A percentile compares a stretch with the other conserved stretches of the same genome.
Conservation (phyloP, 1,140 invertebrate species). For the Cylas formicarius region DNA sequence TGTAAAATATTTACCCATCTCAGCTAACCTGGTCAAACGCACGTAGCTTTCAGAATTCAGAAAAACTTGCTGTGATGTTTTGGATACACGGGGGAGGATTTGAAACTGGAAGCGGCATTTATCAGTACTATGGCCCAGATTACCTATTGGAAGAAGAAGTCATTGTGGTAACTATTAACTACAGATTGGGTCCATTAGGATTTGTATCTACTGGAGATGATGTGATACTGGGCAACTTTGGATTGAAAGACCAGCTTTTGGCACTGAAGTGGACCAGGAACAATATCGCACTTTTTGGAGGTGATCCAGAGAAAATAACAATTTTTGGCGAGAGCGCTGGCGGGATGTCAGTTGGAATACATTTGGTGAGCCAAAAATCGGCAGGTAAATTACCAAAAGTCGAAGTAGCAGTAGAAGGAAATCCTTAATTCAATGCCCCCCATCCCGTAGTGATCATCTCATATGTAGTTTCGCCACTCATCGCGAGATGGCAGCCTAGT, state of each 20-base stretch:
- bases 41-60: slow-evolving; percentile 4
- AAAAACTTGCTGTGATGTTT: background rate
- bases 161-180: slow-evolving; percentile 41
- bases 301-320: slow-evolving; percentile 1
- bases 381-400: too few species aligned
- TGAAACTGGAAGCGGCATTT: background rate
- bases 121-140: background rate
- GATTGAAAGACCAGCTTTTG: slow-evolving; percentile 7
- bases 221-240: slow-evolving; percentile 3
- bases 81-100: slow-evolving; percentile 1
- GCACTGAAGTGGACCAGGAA: slow-evolving; percentile 8
- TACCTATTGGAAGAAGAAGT: slow-evolving; percentile 30
- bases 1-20: too few species aligned
- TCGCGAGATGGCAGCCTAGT: too few species aligned
- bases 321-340: slow-evolving; percentile 10
- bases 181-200: slow-evolving; percentile 45
- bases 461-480: too few species aligned
- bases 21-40: too few species aligned
- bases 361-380: slow-evolving; percentile 5
- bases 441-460: too few species aligned
- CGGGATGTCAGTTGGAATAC: slow-evolving; percentile 2
- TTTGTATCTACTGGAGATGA: slow-evolving; percentile 7
- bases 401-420: too few species aligned
- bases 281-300: slow-evolving; percentile 6
- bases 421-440: too few species aligned